Conservation (phyloP, 2,113 vertebrate genomes). For the Rissa tridactyla region DNA sequence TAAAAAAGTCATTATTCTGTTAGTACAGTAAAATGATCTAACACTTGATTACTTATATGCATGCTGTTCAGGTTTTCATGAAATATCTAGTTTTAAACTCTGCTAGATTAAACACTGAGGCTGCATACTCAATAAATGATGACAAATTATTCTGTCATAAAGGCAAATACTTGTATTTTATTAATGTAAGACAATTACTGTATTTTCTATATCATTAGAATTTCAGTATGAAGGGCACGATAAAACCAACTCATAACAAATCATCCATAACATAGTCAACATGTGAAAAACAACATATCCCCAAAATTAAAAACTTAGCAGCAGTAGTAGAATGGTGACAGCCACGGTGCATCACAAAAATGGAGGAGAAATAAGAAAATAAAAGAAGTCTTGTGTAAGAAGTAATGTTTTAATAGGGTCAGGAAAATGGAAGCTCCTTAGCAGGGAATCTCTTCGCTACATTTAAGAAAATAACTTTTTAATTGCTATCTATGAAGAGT, state of each 20-base stretch:
- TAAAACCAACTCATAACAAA: neutral
- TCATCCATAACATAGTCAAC: neutral
- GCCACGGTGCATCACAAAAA: neutral
- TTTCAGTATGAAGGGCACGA: neutral
- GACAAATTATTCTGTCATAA: neutral
- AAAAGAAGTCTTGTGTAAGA: neutral
- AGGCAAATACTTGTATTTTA: neutral
- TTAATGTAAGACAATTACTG: neutral
- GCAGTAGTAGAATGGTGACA: neutral
- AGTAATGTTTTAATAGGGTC: neutral
- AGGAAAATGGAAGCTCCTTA: neutral
- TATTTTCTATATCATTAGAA: neutral
- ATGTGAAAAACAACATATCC: neutral
- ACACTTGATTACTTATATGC: neutral
- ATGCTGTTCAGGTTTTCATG: neutral
- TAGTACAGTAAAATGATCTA: neutral
- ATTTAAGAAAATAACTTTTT: neutral
- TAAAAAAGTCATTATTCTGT: neutral
- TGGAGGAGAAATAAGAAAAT: neutral
- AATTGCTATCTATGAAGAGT: neutral
- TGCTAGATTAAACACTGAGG: neutral
- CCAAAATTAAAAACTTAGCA: neutral
- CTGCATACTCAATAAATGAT: neutral
- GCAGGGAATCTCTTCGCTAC: neutral
- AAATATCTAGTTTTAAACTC: neutral